These are phyloP conservation scores for Galerucella pusilla DNA, from an alignment of 2,888 invertebrate species.

Conservation along the genomic window DNA sequence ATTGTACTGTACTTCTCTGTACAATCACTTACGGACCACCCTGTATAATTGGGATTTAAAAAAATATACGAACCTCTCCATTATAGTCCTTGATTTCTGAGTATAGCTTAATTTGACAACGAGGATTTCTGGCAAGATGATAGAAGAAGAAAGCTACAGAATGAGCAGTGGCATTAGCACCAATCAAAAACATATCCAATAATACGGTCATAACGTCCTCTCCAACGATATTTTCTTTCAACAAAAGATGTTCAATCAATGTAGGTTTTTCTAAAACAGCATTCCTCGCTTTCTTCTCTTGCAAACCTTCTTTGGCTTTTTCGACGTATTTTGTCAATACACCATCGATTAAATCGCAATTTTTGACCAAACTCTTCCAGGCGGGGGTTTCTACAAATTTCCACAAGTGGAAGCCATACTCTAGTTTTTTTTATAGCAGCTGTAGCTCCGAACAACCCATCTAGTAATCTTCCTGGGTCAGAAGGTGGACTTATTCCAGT, in stretches of 20 bases:
- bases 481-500: constrained; percentile 66
- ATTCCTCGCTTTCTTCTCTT: constrained; percentile 52
- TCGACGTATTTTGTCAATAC: constrained; percentile 73
- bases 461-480: constrained; percentile 71
- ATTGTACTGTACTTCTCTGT: too few species aligned
- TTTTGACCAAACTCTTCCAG: constrained; percentile 69
- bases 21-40: too few species aligned
- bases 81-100: constrained; percentile 68
- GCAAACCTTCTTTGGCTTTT: constrained; percentile 60
- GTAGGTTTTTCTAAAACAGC: constrained; percentile 54
- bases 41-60: too few species aligned
- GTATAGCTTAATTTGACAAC: constrained; percentile 71
- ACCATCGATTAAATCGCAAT: constrained; percentile 73
- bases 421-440: constrained; percentile 69
- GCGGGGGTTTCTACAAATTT: constrained; percentile 72
- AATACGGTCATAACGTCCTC: constrained; percentile 74
- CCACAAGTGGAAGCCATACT: constrained; percentile 72
- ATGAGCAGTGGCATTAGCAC: constrained; percentile 73
- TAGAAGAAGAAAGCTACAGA: constrained; percentile 74
- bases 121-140: constrained; percentile 74
- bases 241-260: constrained; percentile 69
- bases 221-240: constrained; percentile 68
- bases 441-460: constrained; percentile 70
- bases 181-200: constrained; percentile 75
- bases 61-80: constrained; percentile 42